Percentiles rank a stretch among this genome's conserved stretches.
Conservation (phyloP, 2,113 vertebrate genomes). For the Rhodinocichla rosea region DNA sequence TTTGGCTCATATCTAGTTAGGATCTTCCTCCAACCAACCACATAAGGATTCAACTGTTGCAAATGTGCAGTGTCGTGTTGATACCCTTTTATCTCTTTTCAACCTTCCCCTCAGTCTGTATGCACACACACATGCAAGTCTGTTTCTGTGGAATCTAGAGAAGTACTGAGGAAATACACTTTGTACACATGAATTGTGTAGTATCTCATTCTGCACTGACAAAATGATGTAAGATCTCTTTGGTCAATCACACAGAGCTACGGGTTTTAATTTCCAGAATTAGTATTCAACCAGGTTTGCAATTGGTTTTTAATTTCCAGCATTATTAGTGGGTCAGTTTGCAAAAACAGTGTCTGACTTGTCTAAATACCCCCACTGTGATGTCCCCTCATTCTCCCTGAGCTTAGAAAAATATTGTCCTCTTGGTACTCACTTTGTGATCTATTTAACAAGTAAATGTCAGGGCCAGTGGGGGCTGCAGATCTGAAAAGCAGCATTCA, state of each 20-base stretch:
- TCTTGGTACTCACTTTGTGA: not conserved
- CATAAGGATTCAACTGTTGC: not conserved
- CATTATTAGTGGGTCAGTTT: not conserved
- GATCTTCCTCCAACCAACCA: not conserved
- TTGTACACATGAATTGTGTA: not conserved
- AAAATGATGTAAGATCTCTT: not conserved
- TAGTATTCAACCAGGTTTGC: not conserved
- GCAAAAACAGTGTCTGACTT: not conserved
- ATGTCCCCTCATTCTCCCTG: not conserved
- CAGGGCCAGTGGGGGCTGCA: not conserved
- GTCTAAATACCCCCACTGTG: not conserved
- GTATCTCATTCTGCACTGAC: not conserved
- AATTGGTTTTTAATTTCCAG: not conserved
- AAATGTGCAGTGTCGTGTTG: not conserved
- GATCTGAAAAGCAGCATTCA: not conserved
- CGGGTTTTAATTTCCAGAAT: not conserved
- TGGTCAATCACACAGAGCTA: not conserved
- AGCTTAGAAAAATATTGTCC: not conserved
- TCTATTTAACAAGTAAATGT: not conserved
- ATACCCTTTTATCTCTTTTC: not conserved
- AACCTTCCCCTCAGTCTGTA: not conserved
- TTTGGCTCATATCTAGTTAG: not conserved
- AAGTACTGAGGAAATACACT: not conserved
- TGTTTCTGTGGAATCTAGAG: not conserved
- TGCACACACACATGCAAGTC: not conserved